These are phyloP conservation scores for Ceyx melanurus DNA, from an alignment of 2,113 vertebrate genomes.

Conservation along the genomic window DNA sequence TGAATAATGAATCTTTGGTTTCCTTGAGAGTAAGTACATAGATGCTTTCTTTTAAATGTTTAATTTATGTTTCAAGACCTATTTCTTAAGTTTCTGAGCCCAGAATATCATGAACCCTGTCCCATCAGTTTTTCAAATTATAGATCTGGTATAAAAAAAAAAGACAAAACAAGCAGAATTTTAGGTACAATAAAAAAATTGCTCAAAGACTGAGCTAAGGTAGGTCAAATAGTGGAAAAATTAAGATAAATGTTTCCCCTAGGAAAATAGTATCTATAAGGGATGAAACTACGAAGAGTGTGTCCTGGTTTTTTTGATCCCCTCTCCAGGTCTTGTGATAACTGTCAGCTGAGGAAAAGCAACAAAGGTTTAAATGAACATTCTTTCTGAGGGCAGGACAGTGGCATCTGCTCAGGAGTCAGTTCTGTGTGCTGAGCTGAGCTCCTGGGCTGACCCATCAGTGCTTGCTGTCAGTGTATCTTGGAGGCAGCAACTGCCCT, in stretches of 20 bases:
- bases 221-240: not conserved
- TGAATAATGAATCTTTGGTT: not conserved
- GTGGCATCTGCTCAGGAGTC: fast-evolving
- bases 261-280: not conserved
- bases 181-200: not conserved
- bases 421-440: not conserved
- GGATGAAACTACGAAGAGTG: not conserved
- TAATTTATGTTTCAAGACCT: not conserved
- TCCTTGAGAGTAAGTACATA: not conserved
- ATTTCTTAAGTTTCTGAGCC: not conserved
- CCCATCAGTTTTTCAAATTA: not conserved
- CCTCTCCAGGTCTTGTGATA: not conserved
- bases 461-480: not conserved
- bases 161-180: not conserved
- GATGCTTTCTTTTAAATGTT: not conserved
- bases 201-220: not conserved
- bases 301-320: no score
- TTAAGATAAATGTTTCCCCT: not conserved
- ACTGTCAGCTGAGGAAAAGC: not conserved
- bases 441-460: fast-evolving
- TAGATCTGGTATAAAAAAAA: not conserved
- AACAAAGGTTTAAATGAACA: not conserved
- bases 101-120: not conserved
- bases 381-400: not conserved
- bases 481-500: not conserved